A percentile compares a stretch with the other conserved stretches of the same genome.
These are phyloP conservation scores for Zaprionus africanus DNA, from an alignment of 1,140 invertebrate genomes.

Conservation along the genomic window DNA sequence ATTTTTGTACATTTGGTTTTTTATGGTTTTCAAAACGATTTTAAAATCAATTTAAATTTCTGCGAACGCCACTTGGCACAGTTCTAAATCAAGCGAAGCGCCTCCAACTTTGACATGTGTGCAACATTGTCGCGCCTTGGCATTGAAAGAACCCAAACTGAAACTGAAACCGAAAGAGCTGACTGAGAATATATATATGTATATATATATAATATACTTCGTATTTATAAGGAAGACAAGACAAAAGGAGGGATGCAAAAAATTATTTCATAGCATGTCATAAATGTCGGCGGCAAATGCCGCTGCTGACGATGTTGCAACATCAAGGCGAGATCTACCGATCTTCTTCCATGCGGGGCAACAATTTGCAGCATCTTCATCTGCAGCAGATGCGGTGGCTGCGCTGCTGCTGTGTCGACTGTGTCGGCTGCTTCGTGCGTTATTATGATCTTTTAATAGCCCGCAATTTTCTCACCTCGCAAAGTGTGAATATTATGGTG, in stretches of 20 bases:
- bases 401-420: slow-evolving; percentile 2
- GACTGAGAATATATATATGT: background rate
- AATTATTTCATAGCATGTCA: slow-evolving; percentile 78
- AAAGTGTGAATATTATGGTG: slow-evolving; percentile 85
- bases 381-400: slow-evolving; percentile 29
- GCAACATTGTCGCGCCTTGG: slow-evolving; percentile 64
- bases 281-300: slow-evolving; percentile 71
- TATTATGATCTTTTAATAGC: slow-evolving; percentile 84
- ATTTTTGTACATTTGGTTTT: slow-evolving; percentile 33
- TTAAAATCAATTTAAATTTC: slow-evolving; percentile 75
- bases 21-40: slow-evolving; percentile 77
- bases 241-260: slow-evolving; percentile 13
- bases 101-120: slow-evolving; percentile 75
- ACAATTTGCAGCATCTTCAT: slow-evolving; percentile 80
- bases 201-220: slow-evolving; percentile 18
- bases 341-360: slow-evolving; percentile 14
- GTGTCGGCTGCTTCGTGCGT: slow-evolving; percentile 45
- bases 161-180: slow-evolving; percentile 8
- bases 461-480: slow-evolving; percentile 84
- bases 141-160: slow-evolving; percentile 28
- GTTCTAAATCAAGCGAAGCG: slow-evolving; percentile 80
- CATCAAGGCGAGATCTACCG: slow-evolving; percentile 13
- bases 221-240: slow-evolving; percentile 52
- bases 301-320: slow-evolving; percentile 13
- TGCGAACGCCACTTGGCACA: slow-evolving; percentile 78